A percentile compares a stretch with the other conserved stretches of the same genome.
phyloP scores from a whole-genome alignment of 2,113 vertebrate genomes.

The Rattus rattus region DNA sequence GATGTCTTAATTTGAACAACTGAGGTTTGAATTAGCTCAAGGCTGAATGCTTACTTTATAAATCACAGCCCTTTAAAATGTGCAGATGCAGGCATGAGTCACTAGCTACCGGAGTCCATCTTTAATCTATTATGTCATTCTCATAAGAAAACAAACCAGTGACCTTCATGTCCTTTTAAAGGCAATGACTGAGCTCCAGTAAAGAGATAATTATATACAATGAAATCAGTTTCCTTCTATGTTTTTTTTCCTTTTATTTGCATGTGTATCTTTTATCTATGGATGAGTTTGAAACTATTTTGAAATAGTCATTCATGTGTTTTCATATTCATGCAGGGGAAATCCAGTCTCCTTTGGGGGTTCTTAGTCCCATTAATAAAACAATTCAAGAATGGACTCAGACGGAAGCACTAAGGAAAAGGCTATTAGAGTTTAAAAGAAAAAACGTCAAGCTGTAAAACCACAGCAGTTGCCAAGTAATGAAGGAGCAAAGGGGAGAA shows the following conservation, averaged over 20 bases:
- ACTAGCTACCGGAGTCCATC: constrained; percentile 71
- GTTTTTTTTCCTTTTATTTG: constrained; percentile 16
- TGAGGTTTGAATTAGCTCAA: constrained; percentile 67
- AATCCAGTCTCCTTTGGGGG: background rate
- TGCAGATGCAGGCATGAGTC: constrained; percentile 75
- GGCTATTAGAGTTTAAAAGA: background rate
- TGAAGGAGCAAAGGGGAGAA: background rate
- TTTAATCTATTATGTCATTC: constrained; percentile 75
- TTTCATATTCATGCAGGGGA: background rate
- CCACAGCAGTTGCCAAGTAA: background rate
- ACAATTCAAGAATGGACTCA: background rate
- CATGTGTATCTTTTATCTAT: background rate
- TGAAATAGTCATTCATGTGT: background rate
- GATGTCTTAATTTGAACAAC: constrained; percentile 67
- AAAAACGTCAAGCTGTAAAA: background rate
- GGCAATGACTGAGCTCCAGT: constrained; percentile 54
- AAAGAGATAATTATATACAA: constrained; percentile 46
- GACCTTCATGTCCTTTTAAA: constrained; percentile 71
- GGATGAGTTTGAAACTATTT: background rate
- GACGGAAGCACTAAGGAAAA: background rate
- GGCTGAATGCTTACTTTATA: constrained; percentile 64
- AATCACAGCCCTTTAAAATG: constrained; percentile 74
- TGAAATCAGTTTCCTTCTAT: constrained; percentile 21
- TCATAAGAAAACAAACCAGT: constrained; percentile 67
- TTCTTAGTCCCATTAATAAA: background rate